phyloP scores from a whole-genome alignment of 2,888 invertebrate species.

The Venusia cambrica region DNA sequence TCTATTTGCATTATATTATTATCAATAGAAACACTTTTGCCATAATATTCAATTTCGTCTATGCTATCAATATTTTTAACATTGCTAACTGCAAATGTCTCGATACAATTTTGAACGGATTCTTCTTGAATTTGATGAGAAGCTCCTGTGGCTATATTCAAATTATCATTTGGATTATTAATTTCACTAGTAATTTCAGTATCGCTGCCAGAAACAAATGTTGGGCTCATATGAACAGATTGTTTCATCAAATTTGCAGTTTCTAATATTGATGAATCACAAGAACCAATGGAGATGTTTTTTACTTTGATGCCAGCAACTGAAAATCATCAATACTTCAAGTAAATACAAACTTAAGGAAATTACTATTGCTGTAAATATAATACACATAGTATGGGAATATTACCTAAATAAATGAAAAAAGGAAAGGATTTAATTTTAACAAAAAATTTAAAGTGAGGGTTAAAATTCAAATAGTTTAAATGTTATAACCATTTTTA shows the following conservation, averaged over 20 bases:
- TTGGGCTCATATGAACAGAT: conserved; percentile 66
- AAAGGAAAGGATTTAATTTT: no score
- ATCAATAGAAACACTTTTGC: not conserved
- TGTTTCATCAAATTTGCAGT: conserved; percentile 66
- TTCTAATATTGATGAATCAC: conserved; percentile 57
- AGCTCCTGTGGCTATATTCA: conserved; percentile 4
- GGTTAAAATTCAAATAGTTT: no score
- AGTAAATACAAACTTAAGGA: no score
- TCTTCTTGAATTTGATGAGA: no score
- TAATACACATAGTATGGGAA: no score
- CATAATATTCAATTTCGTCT: not conserved
- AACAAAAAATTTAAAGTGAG: no score
- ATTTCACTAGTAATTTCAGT: conserved; percentile 42
- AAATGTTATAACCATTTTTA: no score
- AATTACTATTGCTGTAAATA: no score
- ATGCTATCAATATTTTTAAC: not conserved
- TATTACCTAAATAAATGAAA: no score
- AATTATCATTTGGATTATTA: conserved; percentile 1
- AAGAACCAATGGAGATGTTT: conserved; percentile 8
- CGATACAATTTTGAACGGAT: conserved; percentile 2
- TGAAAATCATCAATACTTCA: no score
- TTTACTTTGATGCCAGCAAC: conserved; percentile 4
- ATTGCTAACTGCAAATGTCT: conserved; percentile 1
- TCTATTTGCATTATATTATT: conserved; percentile 4
- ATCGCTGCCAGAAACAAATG: conserved; percentile 45